phyloP scores from a whole-genome alignment of 2,113 vertebrate genomes.

The Falcunculus frontatus region DNA sequence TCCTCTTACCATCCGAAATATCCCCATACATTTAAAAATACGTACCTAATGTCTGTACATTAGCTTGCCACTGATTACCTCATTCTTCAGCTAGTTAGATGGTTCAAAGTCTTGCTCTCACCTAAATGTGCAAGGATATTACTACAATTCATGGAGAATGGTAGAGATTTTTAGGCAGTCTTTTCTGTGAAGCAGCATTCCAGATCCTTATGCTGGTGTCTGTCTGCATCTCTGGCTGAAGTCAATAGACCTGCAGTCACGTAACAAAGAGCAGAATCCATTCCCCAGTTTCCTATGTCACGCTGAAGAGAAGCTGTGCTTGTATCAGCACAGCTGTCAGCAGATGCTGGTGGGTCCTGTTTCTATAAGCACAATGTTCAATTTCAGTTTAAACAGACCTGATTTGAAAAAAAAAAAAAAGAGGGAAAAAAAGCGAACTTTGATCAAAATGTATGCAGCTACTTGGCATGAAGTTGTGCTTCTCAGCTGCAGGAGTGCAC shows the following conservation, averaged over 20 bases:
- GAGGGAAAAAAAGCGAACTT: background rate
- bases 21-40: background rate
- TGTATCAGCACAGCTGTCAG: background rate
- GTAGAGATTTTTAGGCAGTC: background rate
- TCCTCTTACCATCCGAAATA: background rate
- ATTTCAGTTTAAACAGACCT: background rate
- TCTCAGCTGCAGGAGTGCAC: background rate
- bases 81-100: background rate
- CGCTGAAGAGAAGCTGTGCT: background rate
- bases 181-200: background rate
- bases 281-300: background rate
- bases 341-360: constrained; percentile 20
- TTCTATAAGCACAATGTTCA: background rate
- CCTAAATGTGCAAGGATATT: background rate
- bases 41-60: background rate
- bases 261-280: background rate
- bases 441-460: background rate
- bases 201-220: background rate
- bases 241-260: background rate
- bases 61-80: background rate
- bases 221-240: background rate
- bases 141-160: background rate
- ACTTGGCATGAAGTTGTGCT: background rate
- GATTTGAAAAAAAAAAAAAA: background rate
- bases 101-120: background rate